Conservation (phyloP, 2,888 invertebrate species). For the Allygus modestus region DNA sequence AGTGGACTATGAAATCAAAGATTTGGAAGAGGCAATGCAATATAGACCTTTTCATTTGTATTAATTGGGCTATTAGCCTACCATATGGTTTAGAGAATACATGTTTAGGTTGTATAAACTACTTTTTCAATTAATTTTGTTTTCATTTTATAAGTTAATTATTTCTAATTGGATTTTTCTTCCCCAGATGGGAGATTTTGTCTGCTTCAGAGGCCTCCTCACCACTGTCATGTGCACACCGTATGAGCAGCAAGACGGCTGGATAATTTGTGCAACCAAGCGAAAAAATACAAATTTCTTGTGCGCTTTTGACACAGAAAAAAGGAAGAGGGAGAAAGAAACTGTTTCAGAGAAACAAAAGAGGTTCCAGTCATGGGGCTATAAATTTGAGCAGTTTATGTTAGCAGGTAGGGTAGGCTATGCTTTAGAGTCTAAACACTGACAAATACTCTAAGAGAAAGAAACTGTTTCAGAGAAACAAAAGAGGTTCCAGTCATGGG, state of each 20-base stretch:
- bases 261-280: conserved; percentile 60
- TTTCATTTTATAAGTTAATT: too few relatives aligned
- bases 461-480: conserved; percentile 44
- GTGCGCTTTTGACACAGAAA: conserved; percentile 61
- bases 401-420: conserved; percentile 41
- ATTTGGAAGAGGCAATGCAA: too few relatives aligned
- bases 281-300: conserved; percentile 33
- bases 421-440: neutral
- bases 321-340: conserved; percentile 42
- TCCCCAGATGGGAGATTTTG: conserved; percentile 42
- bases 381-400: conserved; percentile 62
- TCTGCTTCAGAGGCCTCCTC: conserved; percentile 58
- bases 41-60: too few relatives aligned
- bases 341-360: conserved; percentile 52
- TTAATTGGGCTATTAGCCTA: too few relatives aligned
- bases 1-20: too few relatives aligned
- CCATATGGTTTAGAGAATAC: too few relatives aligned
- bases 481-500: conserved; percentile 59
- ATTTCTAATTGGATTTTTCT: too few relatives aligned
- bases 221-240: conserved; percentile 60
- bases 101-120: too few relatives aligned
- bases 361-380: conserved; percentile 59
- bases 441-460: too few relatives aligned
- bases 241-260: conserved; percentile 58
- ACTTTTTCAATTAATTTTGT: too few relatives aligned